A percentile compares a stretch with the other conserved stretches of the same genome.
These are phyloP conservation scores for Leiothrix lutea DNA, from an alignment of 2,113 vertebrate species.

Conservation along the genomic window DNA sequence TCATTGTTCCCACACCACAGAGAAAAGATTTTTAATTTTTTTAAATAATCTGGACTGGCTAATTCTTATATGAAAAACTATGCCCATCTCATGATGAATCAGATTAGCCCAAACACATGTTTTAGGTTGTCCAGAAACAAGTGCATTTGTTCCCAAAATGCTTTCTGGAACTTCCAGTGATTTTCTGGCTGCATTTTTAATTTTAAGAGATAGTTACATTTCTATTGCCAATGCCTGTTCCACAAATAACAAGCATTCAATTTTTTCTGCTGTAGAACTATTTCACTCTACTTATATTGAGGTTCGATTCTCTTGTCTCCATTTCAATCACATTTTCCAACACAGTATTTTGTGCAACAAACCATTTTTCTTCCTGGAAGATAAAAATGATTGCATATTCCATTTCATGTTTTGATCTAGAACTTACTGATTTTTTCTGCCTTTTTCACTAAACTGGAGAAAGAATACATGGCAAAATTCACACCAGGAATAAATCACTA, in stretches of 20 bases:
- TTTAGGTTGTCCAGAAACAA: not conserved
- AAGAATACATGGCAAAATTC: not conserved
- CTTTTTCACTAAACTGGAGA: not conserved
- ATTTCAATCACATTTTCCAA: conserved; percentile 43
- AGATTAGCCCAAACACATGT: not conserved
- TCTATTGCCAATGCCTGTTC: not conserved
- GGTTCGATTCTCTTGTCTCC: not conserved
- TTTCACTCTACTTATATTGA: conserved; percentile 8
- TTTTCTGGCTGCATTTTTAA: conserved; percentile 1
- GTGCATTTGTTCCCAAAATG: not conserved
- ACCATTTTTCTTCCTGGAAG: not conserved
- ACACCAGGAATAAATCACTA: not conserved
- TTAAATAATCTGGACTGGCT: not conserved
- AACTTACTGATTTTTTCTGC: not conserved
- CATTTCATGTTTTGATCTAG: not conserved
- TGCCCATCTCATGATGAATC: not conserved
- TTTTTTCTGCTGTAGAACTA: conserved; percentile 24
- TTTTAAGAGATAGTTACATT: not conserved
- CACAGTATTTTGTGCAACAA: not conserved
- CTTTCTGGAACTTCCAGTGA: not conserved
- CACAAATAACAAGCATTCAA: not conserved
- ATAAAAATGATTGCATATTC: not conserved
- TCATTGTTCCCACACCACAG: not conserved
- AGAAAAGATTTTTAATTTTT: not conserved
- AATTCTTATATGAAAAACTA: not conserved